A percentile compares a stretch with the other conserved stretches of the same genome.
phyloP scores from a whole-genome alignment of 2,888 invertebrate species.

The Amorpha juglandis region DNA sequence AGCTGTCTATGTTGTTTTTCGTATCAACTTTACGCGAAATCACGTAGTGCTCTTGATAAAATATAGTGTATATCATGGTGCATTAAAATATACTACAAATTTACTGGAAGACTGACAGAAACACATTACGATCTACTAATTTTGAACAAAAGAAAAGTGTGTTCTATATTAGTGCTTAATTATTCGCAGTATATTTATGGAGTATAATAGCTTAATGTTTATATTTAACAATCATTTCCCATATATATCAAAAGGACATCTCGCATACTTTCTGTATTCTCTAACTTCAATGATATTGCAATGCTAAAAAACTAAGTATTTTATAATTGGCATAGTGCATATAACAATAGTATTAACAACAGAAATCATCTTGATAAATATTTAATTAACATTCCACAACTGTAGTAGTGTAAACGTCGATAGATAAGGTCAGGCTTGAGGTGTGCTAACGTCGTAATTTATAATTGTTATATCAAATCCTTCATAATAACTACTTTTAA shows the following conservation, averaged over 20 bases:
- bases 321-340: neutral
- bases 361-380: constrained; percentile 23
- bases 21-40: no score
- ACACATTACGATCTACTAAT: no score
- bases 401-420: neutral
- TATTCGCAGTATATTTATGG: no score
- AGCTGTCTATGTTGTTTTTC: no score
- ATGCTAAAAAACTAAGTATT: neutral
- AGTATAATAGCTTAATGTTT: neutral
- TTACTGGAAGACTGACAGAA: no score
- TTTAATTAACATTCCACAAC: constrained; percentile 26
- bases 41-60: no score
- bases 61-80: no score
- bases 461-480: constrained; percentile 18
- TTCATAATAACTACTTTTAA: constrained; percentile 2
- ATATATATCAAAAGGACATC: neutral
- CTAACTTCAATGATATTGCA: neutral
- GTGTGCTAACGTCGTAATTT: constrained; percentile 6
- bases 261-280: neutral
- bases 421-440: constrained; percentile 23
- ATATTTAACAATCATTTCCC: neutral
- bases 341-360: constrained; percentile 10
- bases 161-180: no score
- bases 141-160: no score
- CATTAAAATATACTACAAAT: no score